Evolutionary conservation across 2,113 vertebrate genomes (phyloP).

Genomic region (Symphodus melops): DNA sequence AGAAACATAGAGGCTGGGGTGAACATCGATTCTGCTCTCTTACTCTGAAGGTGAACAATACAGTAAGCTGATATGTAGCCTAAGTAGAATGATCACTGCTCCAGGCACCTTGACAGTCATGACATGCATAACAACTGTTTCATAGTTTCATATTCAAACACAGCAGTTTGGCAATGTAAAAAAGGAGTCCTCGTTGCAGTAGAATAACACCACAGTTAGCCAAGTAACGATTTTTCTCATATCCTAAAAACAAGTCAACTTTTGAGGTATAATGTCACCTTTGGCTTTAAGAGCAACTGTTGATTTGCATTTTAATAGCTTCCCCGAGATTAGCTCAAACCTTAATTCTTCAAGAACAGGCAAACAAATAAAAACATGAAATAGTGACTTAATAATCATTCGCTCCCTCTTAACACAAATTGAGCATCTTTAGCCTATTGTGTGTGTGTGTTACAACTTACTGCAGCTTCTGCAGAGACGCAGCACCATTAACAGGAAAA

Average conservation of each 20-base stretch:
- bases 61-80: conserved; percentile 47
- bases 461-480: no score
- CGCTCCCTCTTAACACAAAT: no score
- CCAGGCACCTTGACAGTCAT: conserved; percentile 12
- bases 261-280: background rate
- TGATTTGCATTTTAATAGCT: no score
- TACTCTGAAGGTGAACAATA: conserved; percentile 50
- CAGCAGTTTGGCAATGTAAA: conserved; percentile 23
- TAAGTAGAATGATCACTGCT: conserved; percentile 4
- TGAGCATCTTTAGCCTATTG: no score
- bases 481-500: no score
- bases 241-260: conserved; percentile 18
- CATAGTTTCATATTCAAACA: conserved; percentile 17
- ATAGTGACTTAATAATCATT: no score
- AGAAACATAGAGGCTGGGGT: background rate
- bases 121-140: conserved; percentile 26
- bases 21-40: conserved; percentile 4
- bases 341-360: no score
- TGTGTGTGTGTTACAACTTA: no score
- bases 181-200: conserved; percentile 4
- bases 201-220: background rate
- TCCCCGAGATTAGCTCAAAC: no score
- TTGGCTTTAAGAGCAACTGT: no score
- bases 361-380: no score
- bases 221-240: background rate